Percentiles rank a stretch among this genome's conserved stretches.
These are phyloP conservation scores for Leptopilina clavipes DNA, from an alignment of 1,140 invertebrate species.

Conservation along the genomic window DNA sequence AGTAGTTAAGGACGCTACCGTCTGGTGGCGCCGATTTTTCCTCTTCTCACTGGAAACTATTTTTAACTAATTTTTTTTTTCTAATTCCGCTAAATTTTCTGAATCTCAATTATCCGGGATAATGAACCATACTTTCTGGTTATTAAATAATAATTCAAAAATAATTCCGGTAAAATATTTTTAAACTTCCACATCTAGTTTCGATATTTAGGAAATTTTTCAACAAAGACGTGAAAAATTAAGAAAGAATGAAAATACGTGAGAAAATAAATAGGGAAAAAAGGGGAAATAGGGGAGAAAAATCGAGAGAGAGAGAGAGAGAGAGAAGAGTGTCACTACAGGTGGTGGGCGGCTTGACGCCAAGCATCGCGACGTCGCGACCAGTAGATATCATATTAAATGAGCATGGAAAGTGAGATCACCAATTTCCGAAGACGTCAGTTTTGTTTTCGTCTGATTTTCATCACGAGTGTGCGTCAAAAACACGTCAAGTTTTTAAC, in stretches of 20 bases:
- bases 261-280: not conserved
- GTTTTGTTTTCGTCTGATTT: slow-evolving; percentile 52
- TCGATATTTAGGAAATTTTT: no score
- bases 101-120: no score
- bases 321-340: slow-evolving; percentile 59
- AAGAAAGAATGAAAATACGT: not conserved
- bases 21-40: no score
- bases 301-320: slow-evolving; percentile 35
- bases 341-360: slow-evolving; percentile 70
- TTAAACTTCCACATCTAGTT: no score
- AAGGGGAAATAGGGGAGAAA: slow-evolving; percentile 37
- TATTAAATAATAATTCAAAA: no score
- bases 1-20: not conserved
- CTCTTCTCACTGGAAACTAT: no score
- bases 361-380: slow-evolving; percentile 62
- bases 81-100: no score
- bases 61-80: no score
- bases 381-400: slow-evolving; percentile 58
- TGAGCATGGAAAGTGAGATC: slow-evolving; percentile 45
- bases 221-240: no score
- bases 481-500: slow-evolving; percentile 49
- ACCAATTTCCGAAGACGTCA: slow-evolving; percentile 50
- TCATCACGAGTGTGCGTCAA: slow-evolving; percentile 42
- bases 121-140: no score
- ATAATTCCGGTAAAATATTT: no score